These are phyloP conservation scores for Meloidogyne chitwoodi DNA, from an alignment of 1,140 invertebrate genomes.

Conservation along the genomic window DNA sequence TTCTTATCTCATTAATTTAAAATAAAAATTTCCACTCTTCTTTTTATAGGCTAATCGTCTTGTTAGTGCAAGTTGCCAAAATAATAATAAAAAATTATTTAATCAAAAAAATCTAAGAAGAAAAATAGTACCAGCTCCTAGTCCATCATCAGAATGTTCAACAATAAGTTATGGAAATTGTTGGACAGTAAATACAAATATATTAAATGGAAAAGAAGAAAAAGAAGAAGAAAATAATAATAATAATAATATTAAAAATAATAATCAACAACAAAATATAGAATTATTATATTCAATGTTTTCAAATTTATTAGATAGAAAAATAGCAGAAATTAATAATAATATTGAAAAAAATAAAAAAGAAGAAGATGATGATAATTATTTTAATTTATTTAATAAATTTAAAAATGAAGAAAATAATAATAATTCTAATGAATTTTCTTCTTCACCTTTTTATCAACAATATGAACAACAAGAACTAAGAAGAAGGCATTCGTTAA, in stretches of 20 bases:
- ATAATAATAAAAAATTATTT: not conserved
- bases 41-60: not conserved
- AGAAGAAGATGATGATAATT: slow-evolving; percentile 14
- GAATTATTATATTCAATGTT: slow-evolving; percentile 39
- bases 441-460: not conserved
- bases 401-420: not conserved
- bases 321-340: slow-evolving; percentile 16
- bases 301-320: slow-evolving; percentile 29
- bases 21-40: not conserved
- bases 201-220: not conserved
- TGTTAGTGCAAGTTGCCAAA: not conserved
- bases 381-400: slow-evolving; percentile 2
- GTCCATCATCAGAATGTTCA: slow-evolving; percentile 15
- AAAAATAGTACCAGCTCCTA: not conserved
- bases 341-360: not conserved
- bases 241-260: not conserved
- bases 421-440: not conserved
- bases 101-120: not conserved
- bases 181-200: slow-evolving; percentile 1
- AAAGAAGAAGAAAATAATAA: not conserved
- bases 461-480: not conserved
- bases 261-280: slow-evolving; percentile 4
- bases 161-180: slow-evolving; percentile 11
- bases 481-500: not conserved
- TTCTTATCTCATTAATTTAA: not conserved